Percentiles rank a stretch among this genome's conserved stretches.
Evolutionary conservation across 2,797 vertebrate genomes (phyloP).

Genomic region (Pogoniulus pusillus): DNA sequence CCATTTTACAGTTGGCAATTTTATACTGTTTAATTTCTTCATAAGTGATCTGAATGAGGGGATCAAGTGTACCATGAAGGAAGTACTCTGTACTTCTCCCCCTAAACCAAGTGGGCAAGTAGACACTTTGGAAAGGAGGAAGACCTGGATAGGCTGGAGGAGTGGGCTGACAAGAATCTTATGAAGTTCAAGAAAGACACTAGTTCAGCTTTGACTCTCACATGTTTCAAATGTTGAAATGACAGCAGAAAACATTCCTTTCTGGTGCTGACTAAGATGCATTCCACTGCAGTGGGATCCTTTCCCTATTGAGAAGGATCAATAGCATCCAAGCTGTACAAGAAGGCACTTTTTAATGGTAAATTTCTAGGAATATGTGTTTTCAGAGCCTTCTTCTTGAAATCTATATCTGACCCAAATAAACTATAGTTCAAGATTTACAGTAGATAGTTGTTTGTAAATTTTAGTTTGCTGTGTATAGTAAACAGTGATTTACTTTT

Average conservation of each 20-base stretch:
- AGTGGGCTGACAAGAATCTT: no score
- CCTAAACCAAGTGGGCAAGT: neutral
- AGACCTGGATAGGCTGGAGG: no score
- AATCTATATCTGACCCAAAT: neutral
- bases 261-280: neutral
- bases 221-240: neutral
- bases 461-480: neutral
- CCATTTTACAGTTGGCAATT: neutral
- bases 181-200: no score
- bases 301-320: neutral
- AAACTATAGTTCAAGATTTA: neutral
- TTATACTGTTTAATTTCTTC: neutral
- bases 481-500: neutral
- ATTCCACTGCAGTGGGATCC: neutral
- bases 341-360: neutral
- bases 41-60: no score
- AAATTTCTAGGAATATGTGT: neutral
- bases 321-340: neutral
- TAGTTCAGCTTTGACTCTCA: neutral
- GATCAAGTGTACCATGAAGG: neutral
- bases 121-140: neutral
- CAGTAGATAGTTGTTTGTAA: neutral
- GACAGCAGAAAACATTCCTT: neutral
- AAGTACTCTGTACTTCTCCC: neutral
- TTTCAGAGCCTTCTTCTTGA: neutral